Evolutionary conservation across 2,797 vertebrate genomes (phyloP), one percentile per base, ranked within the genome.

Genomic region (Pipistrellus kuhlii): DNA sequence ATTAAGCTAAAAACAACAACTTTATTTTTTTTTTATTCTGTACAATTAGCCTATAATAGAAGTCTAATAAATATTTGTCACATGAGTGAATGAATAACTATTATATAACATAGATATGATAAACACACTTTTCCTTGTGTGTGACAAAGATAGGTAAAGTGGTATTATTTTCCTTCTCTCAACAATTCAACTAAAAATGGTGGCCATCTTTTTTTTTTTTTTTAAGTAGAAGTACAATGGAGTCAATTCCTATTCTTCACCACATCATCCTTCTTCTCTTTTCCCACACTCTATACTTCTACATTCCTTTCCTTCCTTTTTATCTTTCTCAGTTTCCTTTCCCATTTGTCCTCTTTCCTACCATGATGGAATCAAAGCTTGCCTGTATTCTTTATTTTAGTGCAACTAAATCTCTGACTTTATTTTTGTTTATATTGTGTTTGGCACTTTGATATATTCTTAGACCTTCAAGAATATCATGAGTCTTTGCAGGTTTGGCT

Each of bases 101-200:
- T 51, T 80, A 73, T 1, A 81, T 2, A 83, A 46, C 44, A n/a
- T 0, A 66, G 35, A 18, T 32, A 35, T 15, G 7, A 62, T 38
- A 32, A 69, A 21, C 6, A 89, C 18, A 14, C 0, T 55, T 94
- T 81, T 76, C 20, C 25, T 94, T 85, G 14, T 21, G 20, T 71
- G 94, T 92, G 8, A 13, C n/a, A 92, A 83, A 77, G 41, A 71
- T 41, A 62, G 10, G 48, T 57, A 51, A 78, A 88, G 48, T 10
- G n/a, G 12, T 53, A 2, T 35, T 5, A 14, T 72, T 81, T 62
- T 68, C 15, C 23, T 93, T 93, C 30, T 53, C 30, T 91, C 35
- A 0, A 8, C 0, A 55, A 4, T 85, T 82, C 6, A 75, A 0
- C 59, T 86, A 59, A 82, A 90, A 82, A 41, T 9, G 11, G 13